Evolutionary conservation across 2,888 invertebrate species (phyloP), one percentile per base, ranked within the genome.

Genomic region (Melinopterus prodromus): DNA sequence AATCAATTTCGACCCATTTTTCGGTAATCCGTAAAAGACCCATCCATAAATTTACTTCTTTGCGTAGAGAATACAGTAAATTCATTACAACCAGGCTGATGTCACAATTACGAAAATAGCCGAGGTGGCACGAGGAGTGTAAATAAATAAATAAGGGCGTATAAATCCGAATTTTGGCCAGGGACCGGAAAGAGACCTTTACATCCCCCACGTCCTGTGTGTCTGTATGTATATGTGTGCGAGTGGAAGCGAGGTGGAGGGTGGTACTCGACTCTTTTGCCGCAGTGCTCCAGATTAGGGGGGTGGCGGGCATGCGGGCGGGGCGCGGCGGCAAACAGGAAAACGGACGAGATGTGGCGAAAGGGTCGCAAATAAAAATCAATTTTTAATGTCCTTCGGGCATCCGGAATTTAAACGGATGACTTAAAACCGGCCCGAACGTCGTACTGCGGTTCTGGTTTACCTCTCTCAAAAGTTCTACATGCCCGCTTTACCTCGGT

Each of bases 351-450:
- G 53, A 53, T 9, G 53, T 53, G 53, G 53, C 53, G 53, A 53
- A 53, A 53, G 53, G 53, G 53, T 53, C 69, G 71, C 70, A 70
- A 78, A 78, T 78, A 78, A 70, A 74, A 70, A 75, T 78, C 74
- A 78, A 78, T 78, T 78, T 78, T 78, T 78, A 75, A 78, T 78
- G 78, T 74, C 74, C 36, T 26, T 9, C 74, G 35, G 37, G 77
- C 16, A 35, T 69, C 78, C 75, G 75, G 76, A 78, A 70, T 78
- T 78, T 78, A 78, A 78, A 75, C 75, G 75, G 70, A 78, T 78
- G 75, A 70, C 16, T 53, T 53, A 9, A 53, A 9, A 53, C 53
- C 53, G 53, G 53, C 2, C 53, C 53, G 53, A 53, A 53, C 5
- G 12, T 53, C 2, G 53, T 53, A 53, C 0, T 53, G 53, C 53